Base-by-base conservation (phyloP, 2,797 vertebrate species). In the Dendrocincla fuliginosa region DNA sequence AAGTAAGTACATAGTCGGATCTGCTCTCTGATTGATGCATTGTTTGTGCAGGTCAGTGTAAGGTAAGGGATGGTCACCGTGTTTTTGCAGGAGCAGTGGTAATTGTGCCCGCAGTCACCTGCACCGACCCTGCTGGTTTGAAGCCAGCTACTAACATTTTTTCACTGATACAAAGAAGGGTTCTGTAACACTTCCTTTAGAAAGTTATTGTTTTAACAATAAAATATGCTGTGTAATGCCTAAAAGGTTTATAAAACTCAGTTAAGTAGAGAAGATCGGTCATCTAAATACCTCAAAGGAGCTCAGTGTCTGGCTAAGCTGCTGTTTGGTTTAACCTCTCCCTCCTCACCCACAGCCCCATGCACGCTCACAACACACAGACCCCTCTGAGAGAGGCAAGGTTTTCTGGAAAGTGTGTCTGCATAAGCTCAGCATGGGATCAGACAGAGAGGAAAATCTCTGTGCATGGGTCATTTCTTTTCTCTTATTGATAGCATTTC, bases 41-140 rank as follows among this genome's bases (percentile, higher is more conserved):
- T 97, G 93, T 93, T 96, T 97, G 93, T 94, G 77, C 84, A 83
- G 96, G 93, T 90, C 94, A 95, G 52, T 82, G 81, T 74, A 93
- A 94, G 89, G 85, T 42, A 95, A 86, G 91, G 94, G 52, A 93
- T 3, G 67, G 80, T 63, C 2, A 3, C 56, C 0, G 32, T 75
- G 82, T 84, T 84, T 93, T 73, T 33, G 35, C 83, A 63, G 84
- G 49, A 95, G 69, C 80, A 74, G 22, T 24, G 17, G 82, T 87
- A 95, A 96, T 94, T 94, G 80, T 82, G 80, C 89, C 84, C 8
- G 0, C 60, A 64, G 47, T 56, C 70, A 41, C 52, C 67, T 33
- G 73, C 69, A 23, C 63, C 50, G 79, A 22, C 89, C 92, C 77
- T 74, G 49, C 80, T 77, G 74, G 39, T 93, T 91, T 10, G 18